Base-by-base conservation (phyloP, 2,888 invertebrate species). In the Melolontha melolontha region DNA sequence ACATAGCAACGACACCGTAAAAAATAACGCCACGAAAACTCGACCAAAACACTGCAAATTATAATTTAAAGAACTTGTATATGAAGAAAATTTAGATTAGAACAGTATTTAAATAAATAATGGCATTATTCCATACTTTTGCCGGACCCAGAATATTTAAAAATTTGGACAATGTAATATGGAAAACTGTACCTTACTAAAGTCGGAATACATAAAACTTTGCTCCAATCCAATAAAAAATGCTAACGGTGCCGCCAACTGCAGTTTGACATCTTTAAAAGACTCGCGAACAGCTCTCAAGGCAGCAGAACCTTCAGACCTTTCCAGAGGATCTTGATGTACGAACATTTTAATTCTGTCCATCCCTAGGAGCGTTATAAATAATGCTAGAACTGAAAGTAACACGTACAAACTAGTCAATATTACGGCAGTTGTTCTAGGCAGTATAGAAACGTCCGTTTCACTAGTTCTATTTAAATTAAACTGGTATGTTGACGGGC, bases 211-310 rank as follows among this genome's bases (percentile, higher is more conserved):
- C 85, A 94, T 92, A 80, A 94, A 93, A 73, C 92, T 93, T 84
- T 94, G 94, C 81, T 94, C 93, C 68, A 93, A 86, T 70, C 94
- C 94, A 72, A 94, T 92, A 77, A 93, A 94, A 47, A 93, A 85
- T 2, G 92, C 91, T 82, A 94, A 86, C 0, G 94, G 93, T 0
- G 91, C 90, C 1, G 91, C 91, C 41, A 93, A 87, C 74, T 91
- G 86, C 41, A 93, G 83, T 62, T 89, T 85, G 0, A 88, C 87
- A 78, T 91, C 91, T 68, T 85, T 85, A 72, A 90, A 87, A 1
- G 86, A 83, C 41, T 84, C 83, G 64, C 80, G 83, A 77, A 85
- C 86, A 77, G 76, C 87, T 80, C 75, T 85, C 77, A 78, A 83
- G 74, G 54, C 86, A 79, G 77, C 85, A 82, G 50, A 80, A 80